These are phyloP conservation scores for Menidia beryllina DNA, from an alignment of 2,113 vertebrate species.

Conservation along the genomic window DNA sequence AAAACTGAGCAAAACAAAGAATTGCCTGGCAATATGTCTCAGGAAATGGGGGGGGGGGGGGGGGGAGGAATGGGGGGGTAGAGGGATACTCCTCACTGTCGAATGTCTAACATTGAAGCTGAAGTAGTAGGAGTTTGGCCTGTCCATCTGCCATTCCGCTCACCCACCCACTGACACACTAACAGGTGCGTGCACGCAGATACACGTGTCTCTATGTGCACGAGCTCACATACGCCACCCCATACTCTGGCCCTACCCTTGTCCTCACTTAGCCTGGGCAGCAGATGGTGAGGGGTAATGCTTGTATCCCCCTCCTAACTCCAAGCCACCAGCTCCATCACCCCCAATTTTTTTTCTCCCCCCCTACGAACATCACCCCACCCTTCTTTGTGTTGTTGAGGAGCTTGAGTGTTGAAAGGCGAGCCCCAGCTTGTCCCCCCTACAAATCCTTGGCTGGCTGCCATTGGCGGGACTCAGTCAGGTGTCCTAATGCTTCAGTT, in stretches of 20 bases:
- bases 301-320: conserved; percentile 65
- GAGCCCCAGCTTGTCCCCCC: conserved; percentile 59
- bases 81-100: conserved; percentile 44
- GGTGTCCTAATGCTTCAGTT: conserved; percentile 80
- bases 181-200: conserved; percentile 66
- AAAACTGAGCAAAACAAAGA: conserved; percentile 81
- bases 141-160: conserved; percentile 71
- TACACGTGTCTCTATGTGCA: conserved; percentile 56
- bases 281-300: conserved; percentile 90
- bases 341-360: conserved; percentile 29
- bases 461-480: conserved; percentile 80
- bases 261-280: conserved; percentile 79
- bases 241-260: conserved; percentile 70
- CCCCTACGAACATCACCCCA: conserved; percentile 57
- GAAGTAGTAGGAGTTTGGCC: conserved; percentile 71
- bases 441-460: conserved; percentile 71
- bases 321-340: conserved; percentile 66
- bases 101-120: conserved; percentile 58
- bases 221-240: conserved; percentile 52
- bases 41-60: conserved; percentile 79
- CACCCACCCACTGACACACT: conserved; percentile 70
- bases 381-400: conserved; percentile 77
- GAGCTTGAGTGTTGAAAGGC: conserved; percentile 75
- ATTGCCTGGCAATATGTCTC: conserved; percentile 80
- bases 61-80: conserved; percentile 48